Conservation (phyloP, 2,113 vertebrate species). For the Pseudorasbora parva region DNA sequence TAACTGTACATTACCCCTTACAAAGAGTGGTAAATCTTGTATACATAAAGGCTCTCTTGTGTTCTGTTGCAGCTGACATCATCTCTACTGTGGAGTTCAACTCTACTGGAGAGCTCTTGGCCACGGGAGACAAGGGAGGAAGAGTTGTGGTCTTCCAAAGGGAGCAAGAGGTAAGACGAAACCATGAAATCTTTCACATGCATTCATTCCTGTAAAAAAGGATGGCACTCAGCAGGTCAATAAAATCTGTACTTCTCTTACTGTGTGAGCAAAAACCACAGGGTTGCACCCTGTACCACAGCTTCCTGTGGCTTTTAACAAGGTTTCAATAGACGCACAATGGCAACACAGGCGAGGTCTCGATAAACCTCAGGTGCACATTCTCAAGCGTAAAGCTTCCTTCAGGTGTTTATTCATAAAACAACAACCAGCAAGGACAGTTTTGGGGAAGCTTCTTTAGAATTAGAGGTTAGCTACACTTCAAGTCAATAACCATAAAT, state of each 20-base stretch:
- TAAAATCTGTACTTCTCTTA: neutral
- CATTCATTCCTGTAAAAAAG: neutral
- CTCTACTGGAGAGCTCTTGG: conserved; percentile 85
- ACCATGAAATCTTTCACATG: conserved; percentile 63
- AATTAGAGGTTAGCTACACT: neutral
- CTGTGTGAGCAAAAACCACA: neutral
- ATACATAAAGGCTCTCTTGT: conserved; percentile 64
- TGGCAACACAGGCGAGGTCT: neutral
- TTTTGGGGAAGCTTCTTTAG: neutral
- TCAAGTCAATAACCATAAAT: neutral
- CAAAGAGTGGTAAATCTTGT: neutral
- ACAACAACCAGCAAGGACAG: neutral
- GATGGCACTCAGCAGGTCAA: neutral
- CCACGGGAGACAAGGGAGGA: conserved; percentile 87
- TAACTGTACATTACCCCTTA: neutral
- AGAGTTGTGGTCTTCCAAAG: conserved; percentile 89
- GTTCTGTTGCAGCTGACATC: conserved; percentile 80
- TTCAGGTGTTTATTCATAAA: neutral
- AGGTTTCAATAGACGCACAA: conserved; percentile 15
- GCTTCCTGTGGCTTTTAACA: conserved; percentile 21
- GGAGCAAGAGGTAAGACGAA: conserved; percentile 84
- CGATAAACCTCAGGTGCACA: conserved; percentile 1
- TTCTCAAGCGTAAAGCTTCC: neutral
- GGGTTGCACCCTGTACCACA: neutral
- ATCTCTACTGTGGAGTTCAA: conserved; percentile 90